Base-by-base conservation (phyloP, 2,113 vertebrate genomes). In the Ptilonorhynchus violaceus region DNA sequence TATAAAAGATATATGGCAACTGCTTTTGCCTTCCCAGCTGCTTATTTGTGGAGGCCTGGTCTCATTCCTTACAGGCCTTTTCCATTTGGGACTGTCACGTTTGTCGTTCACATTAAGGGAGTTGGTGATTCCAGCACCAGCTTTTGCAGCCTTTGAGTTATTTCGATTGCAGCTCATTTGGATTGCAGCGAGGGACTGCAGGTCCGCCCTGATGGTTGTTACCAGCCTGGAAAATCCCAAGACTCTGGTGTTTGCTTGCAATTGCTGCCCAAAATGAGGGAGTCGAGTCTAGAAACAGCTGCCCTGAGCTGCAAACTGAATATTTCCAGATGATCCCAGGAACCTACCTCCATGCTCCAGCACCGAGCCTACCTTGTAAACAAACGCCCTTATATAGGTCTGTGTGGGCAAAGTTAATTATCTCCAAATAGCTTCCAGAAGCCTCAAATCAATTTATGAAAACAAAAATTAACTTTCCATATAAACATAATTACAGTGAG, bases 391-490 rank as follows among this genome's bases (percentile, higher is more conserved):
- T 72, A 94, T 84, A 85, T 62, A 96, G 89, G 95, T 90, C 96
- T 96, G 92, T 97, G 96, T 95, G 94, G 97, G 95, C 95, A 97
- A 96, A 96, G 97, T 96, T 98, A 98, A 98, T 98, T 98, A 98
- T 94, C 92, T 96, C 97, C 95, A 97, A 98, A 98, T 97, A 96
- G 98, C 95, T 98, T 98, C 95, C 97, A 97, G 97, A 97, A 97
- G 94, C 97, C 94, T 97, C 97, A 97, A 97, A 97, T 98, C 98
- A 98, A 97, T 98, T 98, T 98, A 97, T 97, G 96, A 97, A 97
- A 97, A 97, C 97, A 98, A 98, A 98, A 98, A 98, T 98, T 97
- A 98, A 97, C 97, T 98, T 98, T 97, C 97, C 96, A 88, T 97
- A 98, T 98, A 98, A 98, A 98, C 96, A 98, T 97, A 98, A 98